Conservation (phyloP, 2,888 invertebrate species). For the Brachycybe producta region DNA sequence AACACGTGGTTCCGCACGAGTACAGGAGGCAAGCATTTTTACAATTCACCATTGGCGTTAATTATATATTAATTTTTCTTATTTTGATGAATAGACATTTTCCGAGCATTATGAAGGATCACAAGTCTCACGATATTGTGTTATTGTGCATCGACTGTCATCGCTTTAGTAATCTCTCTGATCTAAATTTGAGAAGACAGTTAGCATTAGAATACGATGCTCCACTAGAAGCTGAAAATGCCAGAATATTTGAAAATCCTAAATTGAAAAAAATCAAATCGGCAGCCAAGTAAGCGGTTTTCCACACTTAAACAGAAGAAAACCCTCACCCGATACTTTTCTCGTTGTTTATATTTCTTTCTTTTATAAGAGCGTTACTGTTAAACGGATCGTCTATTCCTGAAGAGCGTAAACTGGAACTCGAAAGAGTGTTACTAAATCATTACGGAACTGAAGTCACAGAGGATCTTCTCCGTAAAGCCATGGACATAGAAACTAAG, state of each 20-base stretch:
- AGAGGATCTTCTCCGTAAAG: constrained; percentile 40
- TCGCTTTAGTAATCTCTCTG: constrained; percentile 50
- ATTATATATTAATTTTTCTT: background rate
- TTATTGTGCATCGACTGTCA: constrained; percentile 59
- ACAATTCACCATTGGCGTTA: background rate
- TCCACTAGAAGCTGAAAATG: constrained; percentile 41
- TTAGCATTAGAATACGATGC: constrained; percentile 50
- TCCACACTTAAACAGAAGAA: too few species aligned
- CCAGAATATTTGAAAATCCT: constrained; percentile 26
- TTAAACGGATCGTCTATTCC: too few species aligned
- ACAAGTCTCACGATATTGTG: constrained; percentile 66
- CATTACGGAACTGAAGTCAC: constrained; percentile 41
- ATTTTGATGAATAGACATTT: constrained; percentile 30
- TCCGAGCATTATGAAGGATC: constrained; percentile 58
- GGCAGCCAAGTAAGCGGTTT: constrained; percentile 29
- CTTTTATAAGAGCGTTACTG: too few species aligned
- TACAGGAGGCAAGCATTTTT: constrained; percentile 48
- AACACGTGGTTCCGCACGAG: constrained; percentile 69
- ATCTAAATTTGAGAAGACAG: constrained; percentile 44
- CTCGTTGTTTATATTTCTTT: too few species aligned
- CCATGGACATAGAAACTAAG: constrained; percentile 40
- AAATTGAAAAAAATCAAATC: constrained; percentile 30
- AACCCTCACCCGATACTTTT: too few species aligned
- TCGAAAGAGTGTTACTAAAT: constrained; percentile 41
- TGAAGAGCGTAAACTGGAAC: too few species aligned